phyloP scores from a whole-genome alignment of 2,113 vertebrate genomes.

The Pycnonotus jocosus region DNA sequence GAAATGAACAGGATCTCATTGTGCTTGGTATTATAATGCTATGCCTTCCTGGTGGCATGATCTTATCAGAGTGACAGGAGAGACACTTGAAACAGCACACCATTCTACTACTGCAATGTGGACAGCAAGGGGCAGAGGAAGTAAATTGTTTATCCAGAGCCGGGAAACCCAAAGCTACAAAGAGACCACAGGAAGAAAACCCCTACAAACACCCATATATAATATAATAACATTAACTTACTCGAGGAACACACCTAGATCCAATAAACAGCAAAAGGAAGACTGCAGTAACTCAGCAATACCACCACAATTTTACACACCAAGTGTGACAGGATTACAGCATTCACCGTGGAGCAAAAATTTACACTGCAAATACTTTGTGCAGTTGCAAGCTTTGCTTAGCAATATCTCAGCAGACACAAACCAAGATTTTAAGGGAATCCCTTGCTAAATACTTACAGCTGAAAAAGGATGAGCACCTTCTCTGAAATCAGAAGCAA shows the following conservation, averaged over 20 bases:
- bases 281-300: neutral
- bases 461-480: neutral
- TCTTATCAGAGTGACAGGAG: conserved; percentile 30
- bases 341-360: neutral
- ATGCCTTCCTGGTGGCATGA: neutral
- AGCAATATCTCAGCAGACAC: neutral
- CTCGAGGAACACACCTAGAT: neutral
- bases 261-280: neutral
- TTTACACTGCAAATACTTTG: neutral
- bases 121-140: neutral
- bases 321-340: neutral
- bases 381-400: neutral
- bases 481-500: neutral
- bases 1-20: conserved; percentile 39
- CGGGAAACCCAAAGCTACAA: neutral
- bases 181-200: neutral
- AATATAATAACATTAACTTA: neutral
- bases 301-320: neutral
- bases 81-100: conserved; percentile 15
- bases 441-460: neutral
- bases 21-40: conserved; percentile 36
- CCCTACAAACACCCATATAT: neutral
- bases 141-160: neutral
- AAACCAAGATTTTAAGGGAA: neutral
- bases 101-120: neutral